Conservation (phyloP, 2,113 vertebrate species). For the Paramisgurnus dabryanus region DNA sequence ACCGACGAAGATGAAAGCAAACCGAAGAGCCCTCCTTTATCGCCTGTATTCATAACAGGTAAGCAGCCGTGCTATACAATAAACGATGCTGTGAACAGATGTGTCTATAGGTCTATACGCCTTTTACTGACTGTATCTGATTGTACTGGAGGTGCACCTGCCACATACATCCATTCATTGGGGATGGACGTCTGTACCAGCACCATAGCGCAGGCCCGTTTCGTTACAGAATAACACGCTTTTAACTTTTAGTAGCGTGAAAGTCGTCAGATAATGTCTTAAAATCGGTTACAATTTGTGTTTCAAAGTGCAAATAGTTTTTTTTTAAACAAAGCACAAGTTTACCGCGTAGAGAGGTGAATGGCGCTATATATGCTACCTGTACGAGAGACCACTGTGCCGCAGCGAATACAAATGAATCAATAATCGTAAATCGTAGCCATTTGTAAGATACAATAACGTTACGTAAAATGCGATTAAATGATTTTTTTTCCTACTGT, state of each 20-base stretch:
- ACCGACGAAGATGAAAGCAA: slow-evolving; percentile 48
- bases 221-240: background rate
- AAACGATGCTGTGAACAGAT: slow-evolving; percentile 19
- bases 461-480: background rate
- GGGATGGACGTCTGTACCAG: background rate
- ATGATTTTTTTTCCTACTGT: background rate
- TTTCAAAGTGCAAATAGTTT: background rate
- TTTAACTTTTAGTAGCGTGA: background rate
- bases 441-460: background rate
- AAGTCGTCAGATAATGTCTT: background rate
- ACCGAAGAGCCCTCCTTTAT: slow-evolving; percentile 53
- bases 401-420: background rate
- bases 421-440: background rate
- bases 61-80: slow-evolving; percentile 14
- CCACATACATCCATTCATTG: background rate
- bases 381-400: background rate
- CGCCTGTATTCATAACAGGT: slow-evolving; percentile 64
- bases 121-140: slow-evolving; percentile 15
- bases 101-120: background rate
- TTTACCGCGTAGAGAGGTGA: background rate
- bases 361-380: background rate
- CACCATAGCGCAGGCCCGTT: slow-evolving; percentile 17
- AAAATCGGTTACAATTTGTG: background rate
- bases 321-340: no score
- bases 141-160: slow-evolving; percentile 34